Conservation (phyloP, 2,888 invertebrate species). For the Tromatobia lineatoria region DNA sequence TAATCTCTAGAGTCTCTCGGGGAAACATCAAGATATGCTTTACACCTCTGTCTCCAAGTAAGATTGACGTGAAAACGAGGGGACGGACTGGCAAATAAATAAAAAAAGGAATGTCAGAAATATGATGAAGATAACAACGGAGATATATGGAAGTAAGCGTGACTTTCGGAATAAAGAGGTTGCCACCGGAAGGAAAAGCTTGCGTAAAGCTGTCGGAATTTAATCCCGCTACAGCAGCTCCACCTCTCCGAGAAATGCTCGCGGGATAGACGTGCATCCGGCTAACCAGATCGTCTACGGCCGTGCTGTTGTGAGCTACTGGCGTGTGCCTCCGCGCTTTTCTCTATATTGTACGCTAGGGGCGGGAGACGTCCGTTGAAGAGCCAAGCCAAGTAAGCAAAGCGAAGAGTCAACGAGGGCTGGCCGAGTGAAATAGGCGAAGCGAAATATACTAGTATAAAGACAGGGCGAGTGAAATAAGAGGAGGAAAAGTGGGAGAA, state of each 20-base stretch:
- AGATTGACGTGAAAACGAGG: constrained; percentile 20
- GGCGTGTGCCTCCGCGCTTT: constrained; percentile 11
- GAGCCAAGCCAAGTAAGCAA: constrained; percentile 1
- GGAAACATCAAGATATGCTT: background rate
- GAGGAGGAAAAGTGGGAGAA: constrained; percentile 20
- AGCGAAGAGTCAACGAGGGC: constrained; percentile 14
- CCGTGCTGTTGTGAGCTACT: constrained; percentile 8
- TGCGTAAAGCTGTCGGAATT: constrained; percentile 47
- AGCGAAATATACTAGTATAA: constrained; percentile 40
- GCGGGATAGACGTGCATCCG: constrained; percentile 16
- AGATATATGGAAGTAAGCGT: constrained; percentile 20
- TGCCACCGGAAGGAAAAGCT: constrained; percentile 3
- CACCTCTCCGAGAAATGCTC: constrained; percentile 6
- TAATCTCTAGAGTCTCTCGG: constrained; percentile 10
- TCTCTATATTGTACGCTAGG: constrained; percentile 10
- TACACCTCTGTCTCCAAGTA: background rate
- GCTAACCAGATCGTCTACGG: background rate
- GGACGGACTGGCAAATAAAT: background rate
- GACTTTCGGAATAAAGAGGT: constrained; percentile 40
- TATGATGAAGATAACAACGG: constrained; percentile 18
- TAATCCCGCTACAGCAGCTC: constrained; percentile 31
- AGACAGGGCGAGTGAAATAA: constrained; percentile 28
- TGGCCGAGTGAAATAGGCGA: constrained; percentile 43
- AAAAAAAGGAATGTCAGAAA: background rate
- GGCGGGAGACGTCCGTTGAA: background rate